A percentile compares a stretch with the other conserved stretches of the same genome.
These are phyloP conservation scores for Pachypeltis micranthus DNA, from an alignment of 1,140 invertebrate species.

Conservation along the genomic window DNA sequence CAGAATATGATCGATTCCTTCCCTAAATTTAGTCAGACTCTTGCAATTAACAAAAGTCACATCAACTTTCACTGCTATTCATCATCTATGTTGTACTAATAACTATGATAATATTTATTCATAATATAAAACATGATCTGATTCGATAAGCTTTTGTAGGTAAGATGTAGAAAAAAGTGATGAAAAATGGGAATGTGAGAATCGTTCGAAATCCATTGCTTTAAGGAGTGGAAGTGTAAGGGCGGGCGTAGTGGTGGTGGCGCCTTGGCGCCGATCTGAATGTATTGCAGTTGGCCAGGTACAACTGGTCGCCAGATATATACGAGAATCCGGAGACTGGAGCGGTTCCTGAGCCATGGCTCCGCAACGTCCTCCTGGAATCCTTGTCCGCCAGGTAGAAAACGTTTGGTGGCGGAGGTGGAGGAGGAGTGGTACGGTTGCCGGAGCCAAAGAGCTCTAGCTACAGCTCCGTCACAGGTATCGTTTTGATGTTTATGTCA, in stretches of 20 bases:
- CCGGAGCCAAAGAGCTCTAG: slow-evolving; percentile 59
- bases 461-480: slow-evolving; percentile 85
- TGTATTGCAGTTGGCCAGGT: slow-evolving; percentile 20
- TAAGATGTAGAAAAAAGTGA: too few species aligned
- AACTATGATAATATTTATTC: too few species aligned
- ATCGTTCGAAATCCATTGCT: too few species aligned
- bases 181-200: too few species aligned
- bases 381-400: slow-evolving; percentile 44
- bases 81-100: too few species aligned
- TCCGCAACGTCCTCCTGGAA: slow-evolving; percentile 35
- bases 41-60: too few species aligned
- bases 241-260: slow-evolving; percentile 3
- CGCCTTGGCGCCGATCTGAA: slow-evolving; percentile 14
- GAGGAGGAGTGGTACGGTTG: slow-evolving; percentile 36
- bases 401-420: slow-evolving; percentile 41
- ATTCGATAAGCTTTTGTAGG: too few species aligned
- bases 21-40: too few species aligned
- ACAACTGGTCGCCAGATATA: slow-evolving; percentile 45
- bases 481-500: slow-evolving; percentile 47
- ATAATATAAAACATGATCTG: too few species aligned
- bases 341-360: slow-evolving; percentile 9
- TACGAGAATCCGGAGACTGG: slow-evolving; percentile 47
- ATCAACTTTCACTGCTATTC: too few species aligned
- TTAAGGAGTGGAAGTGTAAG: slow-evolving; percentile 8
- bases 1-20: too few species aligned